Evolutionary conservation across 2,888 invertebrate genomes (phyloP), one percentile per base, ranked within the genome.

Genomic region (Koerneria pararmatus): DNA sequence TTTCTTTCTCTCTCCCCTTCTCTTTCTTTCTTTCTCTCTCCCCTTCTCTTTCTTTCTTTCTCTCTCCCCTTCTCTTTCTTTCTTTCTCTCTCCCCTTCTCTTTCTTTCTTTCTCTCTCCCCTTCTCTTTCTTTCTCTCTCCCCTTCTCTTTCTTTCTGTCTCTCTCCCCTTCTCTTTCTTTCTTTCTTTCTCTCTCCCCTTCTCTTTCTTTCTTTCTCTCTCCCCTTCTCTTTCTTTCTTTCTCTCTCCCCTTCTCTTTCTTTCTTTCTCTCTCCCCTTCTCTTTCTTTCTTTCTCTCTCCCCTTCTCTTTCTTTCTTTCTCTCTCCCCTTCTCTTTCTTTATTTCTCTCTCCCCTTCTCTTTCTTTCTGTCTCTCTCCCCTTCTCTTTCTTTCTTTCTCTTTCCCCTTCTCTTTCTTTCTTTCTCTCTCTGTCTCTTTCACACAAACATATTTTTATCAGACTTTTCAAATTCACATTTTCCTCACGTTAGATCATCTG

Each of bases 401-500:
- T 41, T 19, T 19, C 41, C 19, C 41, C 41, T 19, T 41, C 41
- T 41, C 41, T 41, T 41, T 19, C 41, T 41, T 8, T 41, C 41
- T 41, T 19, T 41, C 41, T 41, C 41, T 19, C 41, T 41, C 41
- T 41, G 11, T 41, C 41, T 41, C 41, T 41, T 19, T 41, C 41
- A 8, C 19, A 31, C 48, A 1, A 2, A 35, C 5, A 19, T 54
- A 41, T 4, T 22, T 29, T 59, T 63, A 3, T 48, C 49, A 27
- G 19, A 19, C 57, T 58, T 58, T 27, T 19, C 57, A 59, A 11
- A 22, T 51, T 24, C n/a, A n/a, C n/a, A n/a, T n/a, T n/a, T n/a
- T n/a, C n/a, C n/a, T n/a, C n/a, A n/a, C n/a, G n/a, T n/a, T n/a
- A n/a, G n/a, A n/a, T n/a, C n/a, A n/a, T n/a, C n/a, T n/a, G n/a